Conservation (phyloP, 2,888 invertebrate genomes). For the Anagyrus pseudococci region DNA sequence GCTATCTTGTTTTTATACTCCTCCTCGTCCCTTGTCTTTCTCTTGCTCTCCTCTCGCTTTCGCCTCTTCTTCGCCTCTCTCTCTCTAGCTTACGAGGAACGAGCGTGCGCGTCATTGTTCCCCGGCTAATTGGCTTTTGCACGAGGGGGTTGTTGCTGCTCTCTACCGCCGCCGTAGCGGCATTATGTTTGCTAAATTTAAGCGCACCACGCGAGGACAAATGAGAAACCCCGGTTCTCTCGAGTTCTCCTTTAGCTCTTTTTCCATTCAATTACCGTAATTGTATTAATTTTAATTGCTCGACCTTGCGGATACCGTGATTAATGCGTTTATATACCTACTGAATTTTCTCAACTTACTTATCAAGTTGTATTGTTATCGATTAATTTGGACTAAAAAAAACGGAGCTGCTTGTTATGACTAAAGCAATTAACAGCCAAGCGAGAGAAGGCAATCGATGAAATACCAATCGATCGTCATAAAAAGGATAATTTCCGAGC, state of each 20-base stretch:
- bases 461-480: no score
- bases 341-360: no score
- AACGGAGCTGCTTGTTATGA: no score
- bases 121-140: constrained; percentile 37
- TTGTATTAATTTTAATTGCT: constrained; percentile 9
- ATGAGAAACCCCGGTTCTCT: constrained; percentile 4
- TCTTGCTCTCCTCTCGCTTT: not conserved
- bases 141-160: constrained; percentile 1
- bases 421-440: no score
- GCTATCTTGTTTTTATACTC: not conserved
- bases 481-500: no score
- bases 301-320: not conserved
- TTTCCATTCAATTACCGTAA: constrained; percentile 10
- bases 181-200: constrained; percentile 12
- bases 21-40: not conserved
- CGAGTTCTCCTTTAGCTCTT: no score
- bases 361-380: no score
- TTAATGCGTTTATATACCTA: no score
- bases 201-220: constrained; percentile 8
- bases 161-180: not conserved
- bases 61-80: not conserved
- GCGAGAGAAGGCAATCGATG: no score
- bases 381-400: no score
- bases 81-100: no score
- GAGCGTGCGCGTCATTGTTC: constrained; percentile 31